A percentile compares a stretch with the other conserved stretches of the same genome.
Evolutionary conservation across 1,140 invertebrate species (phyloP).

Genomic region (Reticulitermes speratus): DNA sequence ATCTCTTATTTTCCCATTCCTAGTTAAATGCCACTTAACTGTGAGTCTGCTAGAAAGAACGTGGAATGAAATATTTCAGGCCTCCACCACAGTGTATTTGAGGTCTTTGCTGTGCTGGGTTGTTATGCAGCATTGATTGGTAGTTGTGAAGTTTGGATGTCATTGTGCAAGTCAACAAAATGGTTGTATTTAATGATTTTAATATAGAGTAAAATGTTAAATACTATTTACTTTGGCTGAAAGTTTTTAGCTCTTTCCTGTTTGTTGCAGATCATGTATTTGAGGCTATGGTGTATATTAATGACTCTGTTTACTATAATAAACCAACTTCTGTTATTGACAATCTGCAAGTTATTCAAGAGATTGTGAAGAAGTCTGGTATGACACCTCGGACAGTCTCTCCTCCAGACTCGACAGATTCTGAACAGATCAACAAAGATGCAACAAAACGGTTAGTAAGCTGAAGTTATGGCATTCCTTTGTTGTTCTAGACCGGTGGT

Average conservation of each 20-base stretch:
- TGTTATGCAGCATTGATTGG: too few relatives aligned
- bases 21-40: too few relatives aligned
- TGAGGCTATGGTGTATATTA: constrained; percentile 65
- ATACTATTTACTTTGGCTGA: not conserved
- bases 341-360: constrained; percentile 58
- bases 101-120: too few relatives aligned
- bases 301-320: constrained; percentile 57
- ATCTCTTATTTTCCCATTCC: too few relatives aligned
- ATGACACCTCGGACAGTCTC: constrained; percentile 55
- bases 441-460: constrained; percentile 35
- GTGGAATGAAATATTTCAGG: too few relatives aligned
- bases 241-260: constrained; percentile 28
- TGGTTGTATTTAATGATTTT: constrained; percentile 37
- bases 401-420: constrained; percentile 46
- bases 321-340: constrained; percentile 49
- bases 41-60: too few relatives aligned
- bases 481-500: not conserved
- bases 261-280: constrained; percentile 63
- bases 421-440: constrained; percentile 46
- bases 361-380: constrained; percentile 65
- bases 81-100: too few relatives aligned
- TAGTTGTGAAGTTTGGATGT: constrained; percentile 41
- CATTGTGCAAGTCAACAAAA: constrained; percentile 28
- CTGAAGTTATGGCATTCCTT: not conserved
- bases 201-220: constrained; percentile 45